These are phyloP conservation scores for Grantiella picta DNA, from an alignment of 2,113 vertebrate genomes.

Conservation along the genomic window DNA sequence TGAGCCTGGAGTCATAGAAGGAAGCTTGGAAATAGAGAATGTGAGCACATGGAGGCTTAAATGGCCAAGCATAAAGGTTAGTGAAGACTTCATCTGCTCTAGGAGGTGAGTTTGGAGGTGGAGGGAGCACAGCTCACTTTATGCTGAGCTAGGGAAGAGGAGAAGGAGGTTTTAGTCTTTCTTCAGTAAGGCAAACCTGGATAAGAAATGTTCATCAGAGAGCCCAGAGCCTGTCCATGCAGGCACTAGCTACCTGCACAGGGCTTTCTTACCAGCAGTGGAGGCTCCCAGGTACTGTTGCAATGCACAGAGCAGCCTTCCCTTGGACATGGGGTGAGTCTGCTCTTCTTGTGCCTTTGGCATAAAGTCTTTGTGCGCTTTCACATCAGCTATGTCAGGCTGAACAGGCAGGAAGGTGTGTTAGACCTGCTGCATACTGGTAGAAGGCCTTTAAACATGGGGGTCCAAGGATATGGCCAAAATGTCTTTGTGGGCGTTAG, in stretches of 20 bases:
- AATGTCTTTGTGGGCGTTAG: background rate
- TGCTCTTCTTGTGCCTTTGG: background rate
- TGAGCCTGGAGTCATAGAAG: background rate
- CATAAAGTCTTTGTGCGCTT: background rate
- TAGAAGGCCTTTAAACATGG: background rate
- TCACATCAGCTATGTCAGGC: background rate
- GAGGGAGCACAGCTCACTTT: background rate
- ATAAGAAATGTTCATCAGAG: background rate
- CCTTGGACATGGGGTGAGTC: accelerated
- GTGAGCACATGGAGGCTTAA: background rate
- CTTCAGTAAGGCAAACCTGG: background rate
- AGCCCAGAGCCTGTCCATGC: background rate
- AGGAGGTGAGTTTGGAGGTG: background rate
- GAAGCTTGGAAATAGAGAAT: background rate
- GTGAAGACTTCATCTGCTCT: background rate
- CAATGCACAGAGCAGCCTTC: background rate
- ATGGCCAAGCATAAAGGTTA: background rate
- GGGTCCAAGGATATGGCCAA: background rate
- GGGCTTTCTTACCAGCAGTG: background rate
- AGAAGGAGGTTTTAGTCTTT: background rate
- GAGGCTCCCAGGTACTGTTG: background rate
- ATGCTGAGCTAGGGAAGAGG: background rate
- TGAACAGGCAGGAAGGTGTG: background rate
- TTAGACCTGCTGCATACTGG: background rate
- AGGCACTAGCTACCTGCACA: background rate